Conservation (phyloP, 2,888 invertebrate genomes). For the Epistrophe eligans region DNA sequence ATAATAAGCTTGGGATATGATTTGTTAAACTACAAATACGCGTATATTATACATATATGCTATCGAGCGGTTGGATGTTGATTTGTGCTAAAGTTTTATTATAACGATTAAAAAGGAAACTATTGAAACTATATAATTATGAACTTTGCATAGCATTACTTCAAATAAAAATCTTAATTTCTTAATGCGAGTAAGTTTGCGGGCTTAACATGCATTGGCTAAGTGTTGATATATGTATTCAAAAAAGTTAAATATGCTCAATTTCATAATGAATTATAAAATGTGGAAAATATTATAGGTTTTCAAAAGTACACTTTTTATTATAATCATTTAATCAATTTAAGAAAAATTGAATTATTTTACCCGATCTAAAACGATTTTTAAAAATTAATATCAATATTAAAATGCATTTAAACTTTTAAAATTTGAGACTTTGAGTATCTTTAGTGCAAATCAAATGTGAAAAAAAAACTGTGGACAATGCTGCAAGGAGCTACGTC, state of each 20-base stretch:
- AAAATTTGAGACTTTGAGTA: slow-evolving; percentile 26
- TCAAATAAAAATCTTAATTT: slow-evolving; percentile 30
- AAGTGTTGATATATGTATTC: slow-evolving; percentile 36
- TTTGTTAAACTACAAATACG: slow-evolving; percentile 31
- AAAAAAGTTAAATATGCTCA: slow-evolving; percentile 10
- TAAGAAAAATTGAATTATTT: background rate
- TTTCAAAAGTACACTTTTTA: background rate
- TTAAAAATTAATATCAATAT: background rate
- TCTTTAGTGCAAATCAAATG: background rate
- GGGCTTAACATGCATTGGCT: slow-evolving; percentile 62
- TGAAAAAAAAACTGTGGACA: background rate
- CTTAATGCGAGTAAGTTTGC: slow-evolving; percentile 48
- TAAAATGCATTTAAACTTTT: background rate
- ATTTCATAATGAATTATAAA: slow-evolving; percentile 1
- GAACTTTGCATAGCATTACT: slow-evolving; percentile 38
- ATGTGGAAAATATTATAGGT: background rate
- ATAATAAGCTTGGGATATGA: slow-evolving; percentile 53
- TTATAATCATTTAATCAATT: background rate
- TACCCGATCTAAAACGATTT: background rate
- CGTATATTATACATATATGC: slow-evolving; percentile 18
- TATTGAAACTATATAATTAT: slow-evolving; percentile 19
- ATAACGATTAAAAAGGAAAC: slow-evolving; percentile 19
- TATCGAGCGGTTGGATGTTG: slow-evolving; percentile 25
- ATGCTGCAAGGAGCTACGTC: background rate
- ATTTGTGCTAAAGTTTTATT: slow-evolving; percentile 28